phyloP scores from a whole-genome alignment of 2,888 invertebrate genomes.

The Drosophila stalkeri region DNA sequence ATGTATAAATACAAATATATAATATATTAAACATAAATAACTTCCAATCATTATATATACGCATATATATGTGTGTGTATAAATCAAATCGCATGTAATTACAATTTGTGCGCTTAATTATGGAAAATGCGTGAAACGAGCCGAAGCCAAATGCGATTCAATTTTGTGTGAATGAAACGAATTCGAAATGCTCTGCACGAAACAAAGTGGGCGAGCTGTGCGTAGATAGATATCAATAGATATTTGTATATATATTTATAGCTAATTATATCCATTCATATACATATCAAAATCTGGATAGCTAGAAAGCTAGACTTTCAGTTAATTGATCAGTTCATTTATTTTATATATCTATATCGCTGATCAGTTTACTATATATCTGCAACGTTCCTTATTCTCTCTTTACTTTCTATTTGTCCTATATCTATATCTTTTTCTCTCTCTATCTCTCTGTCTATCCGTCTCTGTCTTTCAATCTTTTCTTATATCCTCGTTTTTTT shows the following conservation, averaged over 20 bases:
- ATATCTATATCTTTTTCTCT: no score
- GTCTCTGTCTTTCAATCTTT: not conserved
- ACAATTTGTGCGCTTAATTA: constrained; percentile 70
- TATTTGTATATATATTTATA: no score
- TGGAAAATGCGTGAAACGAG: constrained; percentile 56
- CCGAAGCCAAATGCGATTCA: constrained; percentile 8
- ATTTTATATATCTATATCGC: no score
- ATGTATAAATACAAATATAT: not conserved
- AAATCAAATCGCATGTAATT: constrained; percentile 65
- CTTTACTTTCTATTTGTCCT: no score
- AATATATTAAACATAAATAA: constrained; percentile 34
- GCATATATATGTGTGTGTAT: constrained; percentile 24
- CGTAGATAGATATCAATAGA: not conserved
- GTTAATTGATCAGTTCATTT: no score
- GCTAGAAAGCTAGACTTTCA: no score
- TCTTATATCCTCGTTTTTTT: no score
- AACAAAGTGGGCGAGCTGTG: not conserved
- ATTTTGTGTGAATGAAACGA: not conserved
- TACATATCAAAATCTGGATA: no score
- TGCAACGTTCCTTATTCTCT: no score
- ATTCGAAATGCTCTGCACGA: constrained; percentile 19
- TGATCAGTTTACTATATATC: no score
- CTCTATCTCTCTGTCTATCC: not conserved
- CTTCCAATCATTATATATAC: not conserved
- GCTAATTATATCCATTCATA: no score